Evolutionary conservation across 2,797 vertebrate species (phyloP), one percentile per base, ranked within the genome.

Genomic region (Lagodon rhomboides): DNA sequence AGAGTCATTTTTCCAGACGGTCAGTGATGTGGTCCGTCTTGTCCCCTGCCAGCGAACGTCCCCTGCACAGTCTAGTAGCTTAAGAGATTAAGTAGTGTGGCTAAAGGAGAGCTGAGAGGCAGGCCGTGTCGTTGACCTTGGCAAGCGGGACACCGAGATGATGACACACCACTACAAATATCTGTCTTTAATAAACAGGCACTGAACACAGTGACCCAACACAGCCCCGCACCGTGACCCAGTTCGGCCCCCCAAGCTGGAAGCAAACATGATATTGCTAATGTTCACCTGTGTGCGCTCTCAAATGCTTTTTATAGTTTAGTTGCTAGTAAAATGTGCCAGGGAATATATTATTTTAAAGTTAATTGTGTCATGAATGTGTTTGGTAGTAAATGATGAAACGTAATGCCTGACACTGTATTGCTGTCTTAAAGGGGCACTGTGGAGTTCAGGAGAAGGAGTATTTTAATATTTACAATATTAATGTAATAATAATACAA

Each of bases 111-210:
- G 77, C 67, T 68, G 79, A 81, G 80, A 84, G 79, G 79, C 69
- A 47, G 78, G 77, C 69, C 56, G 47, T 82, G 85, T 82, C 69
- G 77, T 61, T 90, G 90, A 92, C 91, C 90, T 92, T 91, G 89
- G 85, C 75, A 68, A 78, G 73, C 23, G 64, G 73, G 75, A 76
- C 79, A 66, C 77, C 44, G 60, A 75, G 73, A 80, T 73, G 74
- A 83, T 82, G 79, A 85, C 78, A 86, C 78, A 84, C 75, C 49
- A 56, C 78, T 5, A 72, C 83, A 86, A 82, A 89, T 86, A 91
- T 89, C 83, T 81, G 72, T 86, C 69, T 89, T 87, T 92, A 80
- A 89, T 82, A 80, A 86, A 84, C 78, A 89, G 79, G 20, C 70
- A 47, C 54, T 53, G 46, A 70, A 34, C 70, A 76, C 23, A 62